phyloP scores from a whole-genome alignment of 2,113 vertebrate genomes.

The Seriola quinqueradiata region DNA sequence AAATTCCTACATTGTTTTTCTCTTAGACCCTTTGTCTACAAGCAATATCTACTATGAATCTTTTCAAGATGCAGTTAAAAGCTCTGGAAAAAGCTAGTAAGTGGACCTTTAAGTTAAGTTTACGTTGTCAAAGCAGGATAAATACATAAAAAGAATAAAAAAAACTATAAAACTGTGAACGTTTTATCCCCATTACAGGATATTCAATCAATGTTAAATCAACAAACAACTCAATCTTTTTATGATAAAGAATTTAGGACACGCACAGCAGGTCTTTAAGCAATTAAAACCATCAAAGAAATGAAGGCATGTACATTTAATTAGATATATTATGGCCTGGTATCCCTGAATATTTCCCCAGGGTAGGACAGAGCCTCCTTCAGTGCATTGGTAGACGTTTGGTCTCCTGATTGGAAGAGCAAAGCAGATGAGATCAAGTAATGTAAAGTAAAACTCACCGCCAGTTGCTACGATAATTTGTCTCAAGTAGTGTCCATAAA shows the following conservation, averaged over 20 bases:
- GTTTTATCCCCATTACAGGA: too few species aligned
- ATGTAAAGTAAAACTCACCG: constrained; percentile 79
- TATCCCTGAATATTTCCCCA: constrained; percentile 21
- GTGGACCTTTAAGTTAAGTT: too few species aligned
- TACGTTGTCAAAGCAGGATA: too few species aligned
- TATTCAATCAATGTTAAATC: background rate
- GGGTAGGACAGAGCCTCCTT: constrained; percentile 31
- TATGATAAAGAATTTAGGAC: constrained; percentile 21
- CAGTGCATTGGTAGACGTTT: background rate
- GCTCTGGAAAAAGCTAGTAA: too few species aligned
- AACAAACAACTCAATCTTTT: background rate
- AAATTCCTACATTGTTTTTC: too few species aligned
- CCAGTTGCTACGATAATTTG: constrained; percentile 96
- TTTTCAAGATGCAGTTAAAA: too few species aligned
- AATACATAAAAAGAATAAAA: too few species aligned
- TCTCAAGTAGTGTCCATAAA: constrained; percentile 93
- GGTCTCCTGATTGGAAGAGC: constrained; percentile 6
- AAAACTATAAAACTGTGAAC: too few species aligned
- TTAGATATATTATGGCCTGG: constrained; percentile 20
- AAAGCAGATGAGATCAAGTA: background rate
- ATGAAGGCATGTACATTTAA: constrained; percentile 27
- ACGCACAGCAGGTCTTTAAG: constrained; percentile 14
- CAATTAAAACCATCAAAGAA: constrained; percentile 13
- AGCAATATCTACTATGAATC: too few species aligned
- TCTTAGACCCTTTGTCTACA: too few species aligned